These are phyloP conservation scores for Aporrectodea caliginosa DNA, from an alignment of 1,140 invertebrate genomes.

Conservation along the genomic window DNA sequence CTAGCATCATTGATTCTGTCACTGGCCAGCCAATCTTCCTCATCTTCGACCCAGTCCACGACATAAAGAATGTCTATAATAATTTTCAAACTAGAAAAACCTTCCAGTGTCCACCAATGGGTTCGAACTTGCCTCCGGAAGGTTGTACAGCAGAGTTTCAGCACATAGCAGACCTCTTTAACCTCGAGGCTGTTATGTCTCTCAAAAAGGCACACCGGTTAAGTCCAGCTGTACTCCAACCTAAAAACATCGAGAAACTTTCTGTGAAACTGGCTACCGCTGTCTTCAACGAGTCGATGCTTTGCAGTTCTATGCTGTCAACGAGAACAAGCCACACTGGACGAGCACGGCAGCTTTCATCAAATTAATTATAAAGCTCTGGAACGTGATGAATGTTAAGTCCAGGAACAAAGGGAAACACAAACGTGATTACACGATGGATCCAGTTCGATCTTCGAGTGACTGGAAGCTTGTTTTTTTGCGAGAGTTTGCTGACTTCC, in stretches of 20 bases:
- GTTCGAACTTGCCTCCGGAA: neutral
- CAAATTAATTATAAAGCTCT: neutral
- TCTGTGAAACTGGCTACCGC: constrained; percentile 5
- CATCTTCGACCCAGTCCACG: constrained; percentile 1
- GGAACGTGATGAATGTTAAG: constrained; percentile 9
- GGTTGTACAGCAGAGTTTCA: neutral
- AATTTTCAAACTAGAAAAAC: neutral
- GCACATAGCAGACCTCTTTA: neutral
- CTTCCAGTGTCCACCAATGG: neutral
- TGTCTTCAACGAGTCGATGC: neutral
- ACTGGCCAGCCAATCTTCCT: neutral
- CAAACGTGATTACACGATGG: neutral
- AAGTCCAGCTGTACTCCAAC: neutral
- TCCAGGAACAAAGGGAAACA: neutral
- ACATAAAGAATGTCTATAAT: constrained; percentile 6
- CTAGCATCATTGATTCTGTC: neutral
- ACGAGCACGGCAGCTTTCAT: neutral
- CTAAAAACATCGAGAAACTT: neutral
- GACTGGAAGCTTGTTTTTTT: constrained; percentile 5
- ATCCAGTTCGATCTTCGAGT: neutral
- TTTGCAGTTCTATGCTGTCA: neutral
- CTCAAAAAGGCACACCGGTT: constrained; percentile 8
- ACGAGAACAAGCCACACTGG: neutral
- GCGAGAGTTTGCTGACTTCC: neutral
- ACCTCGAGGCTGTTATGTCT: neutral